Conservation (phyloP, 1,140 invertebrate species). For the Oedothorax gibbosus region DNA sequence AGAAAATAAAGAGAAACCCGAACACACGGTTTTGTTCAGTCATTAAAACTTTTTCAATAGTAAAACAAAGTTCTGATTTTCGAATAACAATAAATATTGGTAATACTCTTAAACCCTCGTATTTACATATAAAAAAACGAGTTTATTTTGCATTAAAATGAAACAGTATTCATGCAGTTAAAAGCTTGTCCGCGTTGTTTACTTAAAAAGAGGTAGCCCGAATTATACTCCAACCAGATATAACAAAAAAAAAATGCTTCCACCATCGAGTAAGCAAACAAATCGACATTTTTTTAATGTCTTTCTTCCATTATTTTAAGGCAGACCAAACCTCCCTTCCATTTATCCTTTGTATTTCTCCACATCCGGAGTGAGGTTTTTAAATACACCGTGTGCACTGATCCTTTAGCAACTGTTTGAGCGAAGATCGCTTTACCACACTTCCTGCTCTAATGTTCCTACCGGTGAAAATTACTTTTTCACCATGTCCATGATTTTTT, state of each 20-base stretch:
- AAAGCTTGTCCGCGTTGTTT: no score
- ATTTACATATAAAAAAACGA: no score
- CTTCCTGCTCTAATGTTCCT: slow-evolving; percentile 45
- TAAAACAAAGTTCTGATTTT: no score
- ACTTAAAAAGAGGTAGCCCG: no score
- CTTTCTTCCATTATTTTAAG: slow-evolving; percentile 2
- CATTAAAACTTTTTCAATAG: no score
- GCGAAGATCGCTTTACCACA: slow-evolving; percentile 32
- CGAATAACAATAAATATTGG: no score
- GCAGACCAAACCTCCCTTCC: slow-evolving; percentile 1
- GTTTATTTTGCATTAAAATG: no score
- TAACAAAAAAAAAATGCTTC: not conserved
- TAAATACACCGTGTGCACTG: slow-evolving; percentile 22
- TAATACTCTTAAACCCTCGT: no score
- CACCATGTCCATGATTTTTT: not conserved
- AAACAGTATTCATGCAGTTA: no score
- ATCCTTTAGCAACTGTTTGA: slow-evolving; percentile 38
- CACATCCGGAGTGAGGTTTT: slow-evolving; percentile 30
- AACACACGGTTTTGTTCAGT: no score
- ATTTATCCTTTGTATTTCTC: slow-evolving; percentile 30
- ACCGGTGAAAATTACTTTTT: slow-evolving; percentile 44
- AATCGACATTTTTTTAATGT: slow-evolving; percentile 32
- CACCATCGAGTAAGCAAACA: slow-evolving; percentile 8
- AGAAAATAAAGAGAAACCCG: no score
- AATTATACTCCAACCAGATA: no score